phyloP scores from a whole-genome alignment of 2,113 vertebrate genomes.

The Clupea harengus region DNA sequence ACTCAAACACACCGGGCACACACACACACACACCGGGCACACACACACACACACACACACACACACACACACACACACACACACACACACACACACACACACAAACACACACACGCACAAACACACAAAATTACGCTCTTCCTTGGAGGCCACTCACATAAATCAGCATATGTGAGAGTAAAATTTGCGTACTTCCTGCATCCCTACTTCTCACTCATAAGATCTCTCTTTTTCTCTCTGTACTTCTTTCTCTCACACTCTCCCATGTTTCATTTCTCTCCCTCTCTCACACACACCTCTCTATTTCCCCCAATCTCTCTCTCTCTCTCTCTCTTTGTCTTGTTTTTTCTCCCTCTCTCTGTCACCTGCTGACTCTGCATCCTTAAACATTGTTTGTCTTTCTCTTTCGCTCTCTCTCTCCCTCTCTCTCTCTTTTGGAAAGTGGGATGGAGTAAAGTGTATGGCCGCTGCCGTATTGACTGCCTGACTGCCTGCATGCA shows the following conservation, averaged over 20 bases:
- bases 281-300: constrained; percentile 13
- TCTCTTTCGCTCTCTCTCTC: not conserved
- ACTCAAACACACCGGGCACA: not conserved
- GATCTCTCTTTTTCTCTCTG: not conserved
- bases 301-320: constrained; percentile 45
- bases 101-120: not conserved
- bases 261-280: not conserved
- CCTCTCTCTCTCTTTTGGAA: not conserved
- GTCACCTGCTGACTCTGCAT: not conserved
- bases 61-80: not conserved
- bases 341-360: not conserved
- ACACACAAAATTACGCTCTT: constrained; percentile 20
- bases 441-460: not conserved
- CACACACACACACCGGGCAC: not conserved
- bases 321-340: constrained; percentile 41
- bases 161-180: not conserved
- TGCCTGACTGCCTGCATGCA: not conserved
- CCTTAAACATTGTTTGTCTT: not conserved
- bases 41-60: not conserved
- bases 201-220: not conserved
- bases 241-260: not conserved
- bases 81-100: not conserved
- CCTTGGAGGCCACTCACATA: not conserved
- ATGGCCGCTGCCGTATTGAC: not conserved
- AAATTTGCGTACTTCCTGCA: not conserved